phyloP scores from a whole-genome alignment of 2,797 vertebrate genomes.

The Paedocypris micromegethes region DNA sequence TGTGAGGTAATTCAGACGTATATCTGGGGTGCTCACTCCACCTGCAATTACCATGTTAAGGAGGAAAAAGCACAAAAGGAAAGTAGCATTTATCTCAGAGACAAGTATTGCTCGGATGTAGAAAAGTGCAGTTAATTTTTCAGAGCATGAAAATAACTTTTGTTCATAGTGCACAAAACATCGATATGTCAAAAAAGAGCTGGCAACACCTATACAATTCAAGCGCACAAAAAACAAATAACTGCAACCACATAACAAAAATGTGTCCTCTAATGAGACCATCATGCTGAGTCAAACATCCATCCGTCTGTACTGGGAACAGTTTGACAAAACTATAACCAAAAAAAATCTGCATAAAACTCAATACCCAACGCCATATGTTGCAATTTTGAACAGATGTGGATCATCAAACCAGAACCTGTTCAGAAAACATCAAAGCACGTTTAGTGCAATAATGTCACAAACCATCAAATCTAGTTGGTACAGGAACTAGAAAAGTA shows the following conservation, averaged over 20 bases:
- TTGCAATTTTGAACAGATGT: too few relatives aligned
- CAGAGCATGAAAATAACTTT: not conserved
- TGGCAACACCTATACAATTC: conserved; percentile 16
- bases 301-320: not conserved
- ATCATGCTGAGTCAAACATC: conserved; percentile 1
- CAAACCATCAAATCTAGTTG: conserved; percentile 4
- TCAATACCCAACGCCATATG: too few relatives aligned
- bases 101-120: not conserved
- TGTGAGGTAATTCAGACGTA: conserved; percentile 39
- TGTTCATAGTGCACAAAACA: conserved; percentile 5
- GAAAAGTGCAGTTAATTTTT: not conserved
- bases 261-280: not conserved
- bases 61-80: conserved; percentile 1
- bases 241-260: not conserved
- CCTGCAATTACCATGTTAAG: conserved; percentile 11
- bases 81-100: conserved; percentile 4
- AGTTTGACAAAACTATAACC: conserved; percentile 2
- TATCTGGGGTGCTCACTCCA: conserved; percentile 16
- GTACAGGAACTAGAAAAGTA: not conserved
- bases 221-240: conserved; percentile 8
- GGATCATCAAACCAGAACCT: not conserved
- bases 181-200: conserved; percentile 10
- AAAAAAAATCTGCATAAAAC: not conserved
- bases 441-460: conserved; percentile 2
- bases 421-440: conserved; percentile 5